Base-by-base conservation (phyloP, 2,888 invertebrate species). In the Drosophila kuntzei region DNA sequence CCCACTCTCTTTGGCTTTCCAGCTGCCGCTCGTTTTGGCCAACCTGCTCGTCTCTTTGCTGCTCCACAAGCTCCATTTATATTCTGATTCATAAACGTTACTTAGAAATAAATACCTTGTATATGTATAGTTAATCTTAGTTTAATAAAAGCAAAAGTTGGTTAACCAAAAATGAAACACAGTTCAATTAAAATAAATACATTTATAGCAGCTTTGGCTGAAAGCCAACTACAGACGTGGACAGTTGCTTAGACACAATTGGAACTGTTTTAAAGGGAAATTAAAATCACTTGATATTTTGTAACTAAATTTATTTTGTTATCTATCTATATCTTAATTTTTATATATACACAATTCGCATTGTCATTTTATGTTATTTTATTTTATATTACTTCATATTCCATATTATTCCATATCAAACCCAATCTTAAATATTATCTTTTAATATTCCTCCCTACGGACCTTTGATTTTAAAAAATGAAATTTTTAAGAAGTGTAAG, bases 141-240 rank as follows among this genome's bases (percentile, higher is more conserved):
- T 39, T 8, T 44, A 85, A 78, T 78, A 81, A 85, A 71, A 46
- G 12, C 34, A 70, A 27, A 61, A 62, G 11, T 65, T 76, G 76
- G 71, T 76, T 82, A 69, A 75, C 79, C 86, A 66, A 53, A 60
- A 44, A 0, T 18, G 18, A 43, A 59, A 44, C 18, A 34, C 29
- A 18, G n/a, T 27, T 46, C 5, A 34, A 27, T 20, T 27, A n/a
- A 49, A 5, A n/a, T 36, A 55, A 44, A 25, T 14, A 11, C 20
- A 29, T 18, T 3, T 3, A 16, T 0, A 22, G 12, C 12, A 3
- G 3, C 37, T 11, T 43, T 74, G 76, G 69, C 57, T 4, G 2
- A n/a, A 9, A 18, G 57, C 63, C 69, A 74, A 36, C 29, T 36
- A 55, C 46, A 60, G 9, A 2, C 8, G 0, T 8, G 18, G 36